Base-by-base conservation (phyloP, 2,888 invertebrate genomes). In the Chrysolina haemoptera region DNA sequence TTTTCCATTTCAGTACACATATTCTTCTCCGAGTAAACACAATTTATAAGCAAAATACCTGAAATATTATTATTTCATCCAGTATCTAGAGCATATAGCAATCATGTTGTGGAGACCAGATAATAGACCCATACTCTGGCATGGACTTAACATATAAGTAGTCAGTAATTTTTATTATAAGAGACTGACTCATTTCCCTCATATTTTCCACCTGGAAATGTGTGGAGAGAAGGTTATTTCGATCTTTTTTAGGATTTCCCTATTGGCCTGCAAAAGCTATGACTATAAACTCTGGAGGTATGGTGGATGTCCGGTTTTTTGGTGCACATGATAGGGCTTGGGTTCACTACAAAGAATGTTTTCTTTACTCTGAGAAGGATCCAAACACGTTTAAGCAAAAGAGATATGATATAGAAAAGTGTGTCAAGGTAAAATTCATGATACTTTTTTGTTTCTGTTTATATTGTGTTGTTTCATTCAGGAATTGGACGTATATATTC, bases 201-300 rank as follows among this genome's bases (percentile, higher is more conserved):
- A 35, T 35, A 35, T 35, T 35, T 35, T 35, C 35, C 35, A 35
- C 35, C 8, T 35, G 3, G 35, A 0, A 35, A 35, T 35, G 35
- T 35, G 35, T 35, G 35, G 4, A 35, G 8, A 35, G 35, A 35
- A 35, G 8, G 35, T 4, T 35, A 35, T 35, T 35, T 35, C 27
- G 27, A 35, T 46, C 46, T 66, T 70, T 81, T 84, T 35, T 82
- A 91, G 91, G 97, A 12, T 98, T 98, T 85, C 98, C 98, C 0
- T 98, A 94, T 88, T 99, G 98, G 98, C 98, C 98, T 0, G 98
- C 97, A 0, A 98, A 98, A 88, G 95, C 94, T 0, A 95, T 96
- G 94, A 92, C 92, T 72, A 89, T 90, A 22, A 91, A 90, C 77
- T 86, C 89, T 18, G 88, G 91, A 10, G 92, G 94, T 0, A 88